Evolutionary conservation across 2,797 vertebrate genomes (phyloP), one percentile per base, ranked within the genome.

Genomic region (Megaceryle alcyon): DNA sequence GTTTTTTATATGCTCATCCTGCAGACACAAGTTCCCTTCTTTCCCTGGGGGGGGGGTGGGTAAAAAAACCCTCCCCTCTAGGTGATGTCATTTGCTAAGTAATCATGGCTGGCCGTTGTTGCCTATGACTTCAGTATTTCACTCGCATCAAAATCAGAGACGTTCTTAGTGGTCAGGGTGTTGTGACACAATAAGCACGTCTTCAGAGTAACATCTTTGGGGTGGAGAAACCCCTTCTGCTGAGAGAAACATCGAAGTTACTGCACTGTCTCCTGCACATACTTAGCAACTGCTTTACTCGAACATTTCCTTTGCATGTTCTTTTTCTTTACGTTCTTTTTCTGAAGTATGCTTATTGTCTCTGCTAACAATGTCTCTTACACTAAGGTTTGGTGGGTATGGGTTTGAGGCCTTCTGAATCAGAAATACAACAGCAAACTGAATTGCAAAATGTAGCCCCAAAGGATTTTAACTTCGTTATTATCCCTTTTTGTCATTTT

Each of bases 1-100:
- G 35, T n/a, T 39, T 56, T 44, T 25, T 15, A 22, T 0, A 0
- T 3, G 8, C 19, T 88, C 49, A 13, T 41, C 56, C 37, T 1
- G 1, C n/a, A 57, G 46, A 33, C 35, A 11, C 31, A 8, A 43
- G 29, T 21, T 35, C 7, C 23, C 29, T 70, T n/a, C 43, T 26
- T 51, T 72, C 35, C 33, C 19, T 37, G 60, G 3, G 37, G 37
- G 37, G 37, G 37, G 6, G 54, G 59, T 35, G 12, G 3, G 41
- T 48, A 59, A 44, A 25, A 25, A 37, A 54, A 1, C 14, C 54
- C 54, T 60, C 14, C 57, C 57, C 57, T 60, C 57, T 35, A 8
- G 41, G 43, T 21, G 54, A 8, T 20, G 75, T 6, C 39, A 20
- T 85, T 25, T 85, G 46, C 64, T 61, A 4, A 64, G 39, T 7